Evolutionary conservation across 2,113 vertebrate genomes (phyloP), one percentile per base, ranked within the genome.

Genomic region (Upupa epops): DNA sequence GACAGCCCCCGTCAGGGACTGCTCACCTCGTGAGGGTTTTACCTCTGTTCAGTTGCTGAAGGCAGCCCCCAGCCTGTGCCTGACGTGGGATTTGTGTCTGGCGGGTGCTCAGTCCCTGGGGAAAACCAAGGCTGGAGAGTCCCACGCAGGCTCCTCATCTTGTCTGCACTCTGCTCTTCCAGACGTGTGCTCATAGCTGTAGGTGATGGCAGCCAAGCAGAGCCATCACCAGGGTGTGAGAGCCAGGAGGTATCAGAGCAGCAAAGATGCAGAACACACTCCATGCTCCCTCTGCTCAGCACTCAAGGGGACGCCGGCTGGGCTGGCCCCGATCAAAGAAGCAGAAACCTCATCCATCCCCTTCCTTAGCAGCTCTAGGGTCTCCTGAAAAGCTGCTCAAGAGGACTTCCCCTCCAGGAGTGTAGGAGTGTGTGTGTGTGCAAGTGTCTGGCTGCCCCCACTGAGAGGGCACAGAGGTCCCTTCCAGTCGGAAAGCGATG

Each of bases 201-300:
- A 5, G 78, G 60, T 15, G 87, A 19, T 5, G 55, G 86, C 89
- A 89, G 66, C 3, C 5, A 2, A 7, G 63, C 79, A 65, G 55
- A 49, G 34, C 72, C 64, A 61, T n/a, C 82, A 29, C 58, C 85
- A 36, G 61, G 75, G 1, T 13, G 48, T 2, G 80, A 51, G 61
- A 71, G 76, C 17, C 63, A 7, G 61, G 16, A 6, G 1, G 0
- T 3, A 2, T 46, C 61, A 12, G 60, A 74, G 79, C 51, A 46
- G 73, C 37, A 12, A 8, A 52, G 77, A 12, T 1, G 49, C 2
- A 0, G 11, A 45, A 22, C 11, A 2, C 0, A 0, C 31, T 29
- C 52, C 2, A 1, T 13, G 68, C 31, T 7, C 55, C 28, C 40
- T 52, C 51, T 65, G 88, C 74, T 40, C 2, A 7, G 3, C 1